Evolutionary conservation across 2,888 invertebrate genomes (phyloP).

Genomic region (Rhagophthalmus giganteus): DNA sequence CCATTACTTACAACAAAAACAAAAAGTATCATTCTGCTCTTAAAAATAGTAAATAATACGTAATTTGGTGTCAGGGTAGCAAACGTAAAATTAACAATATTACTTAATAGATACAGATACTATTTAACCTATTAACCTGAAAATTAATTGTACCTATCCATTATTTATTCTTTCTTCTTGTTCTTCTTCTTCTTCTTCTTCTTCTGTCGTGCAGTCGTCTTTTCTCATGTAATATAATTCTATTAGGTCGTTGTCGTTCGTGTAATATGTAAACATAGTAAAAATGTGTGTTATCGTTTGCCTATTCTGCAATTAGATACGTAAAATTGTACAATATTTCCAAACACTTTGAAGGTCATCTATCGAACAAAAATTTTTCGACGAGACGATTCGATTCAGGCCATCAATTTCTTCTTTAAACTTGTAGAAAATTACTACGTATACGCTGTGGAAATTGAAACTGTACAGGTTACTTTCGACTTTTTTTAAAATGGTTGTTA

Average conservation of each 20-base stretch:
- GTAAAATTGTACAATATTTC: slow-evolving; percentile 57
- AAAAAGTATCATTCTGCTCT: slow-evolving; percentile 14
- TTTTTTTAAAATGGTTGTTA: slow-evolving; percentile 40
- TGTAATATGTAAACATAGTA: slow-evolving; percentile 43
- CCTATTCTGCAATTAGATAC: slow-evolving; percentile 49
- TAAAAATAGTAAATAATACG: slow-evolving; percentile 70
- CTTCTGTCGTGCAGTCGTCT: slow-evolving; percentile 43
- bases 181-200: slow-evolving; percentile 22
- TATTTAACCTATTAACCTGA: slow-evolving; percentile 25
- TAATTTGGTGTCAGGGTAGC: slow-evolving; percentile 88
- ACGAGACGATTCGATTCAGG: no score
- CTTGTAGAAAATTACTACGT: slow-evolving; percentile 33
- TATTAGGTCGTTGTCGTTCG: slow-evolving; percentile 52
- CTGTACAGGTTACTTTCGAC: slow-evolving; percentile 27
- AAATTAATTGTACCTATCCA: slow-evolving; percentile 17
- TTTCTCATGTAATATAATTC: slow-evolving; percentile 51
- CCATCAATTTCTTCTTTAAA: slow-evolving; percentile 33
- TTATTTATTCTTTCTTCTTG: no score
- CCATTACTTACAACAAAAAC: slow-evolving; percentile 23
- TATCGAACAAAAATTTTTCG: no score
- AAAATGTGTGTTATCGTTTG: slow-evolving; percentile 39
- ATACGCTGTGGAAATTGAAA: slow-evolving; percentile 25
- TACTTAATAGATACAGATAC: slow-evolving; percentile 41
- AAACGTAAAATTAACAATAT: slow-evolving; percentile 48
- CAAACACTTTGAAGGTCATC: no score